Evolutionary conservation across 2,888 invertebrate species (phyloP), one percentile per base, ranked within the genome.

Genomic region (Thera obeliscata): DNA sequence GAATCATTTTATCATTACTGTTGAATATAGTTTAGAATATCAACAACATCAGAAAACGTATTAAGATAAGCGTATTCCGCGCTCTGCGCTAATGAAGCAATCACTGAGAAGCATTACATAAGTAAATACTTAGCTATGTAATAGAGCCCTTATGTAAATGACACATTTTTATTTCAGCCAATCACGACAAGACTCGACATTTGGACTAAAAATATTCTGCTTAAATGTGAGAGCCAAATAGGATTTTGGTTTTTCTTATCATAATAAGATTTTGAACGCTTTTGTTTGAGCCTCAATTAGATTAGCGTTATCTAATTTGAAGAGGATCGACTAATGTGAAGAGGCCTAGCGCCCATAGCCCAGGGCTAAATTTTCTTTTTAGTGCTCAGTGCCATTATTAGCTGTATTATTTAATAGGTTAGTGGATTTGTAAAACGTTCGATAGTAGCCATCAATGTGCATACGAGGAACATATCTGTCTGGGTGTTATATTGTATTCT

Each of bases 131-230:
- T 58, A 35, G 46, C 66, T 63, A 49, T 55, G 58, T 49, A 57
- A 70, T 56, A 59, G 61, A 56, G 61, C 5, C 55, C 61, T 58
- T 59, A 70, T 66, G 70, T 61, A 70, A 70, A 65, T 62, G 64
- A 58, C 50, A 60, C 65, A 50, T 70, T 67, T 22, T 67, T 67
- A 67, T 67, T 67, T 67, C 49, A 67, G 67, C 67, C 67, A 70
- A 70, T 70, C 65, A 70, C 67, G 62, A 48, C 57, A 52, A 46
- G 46, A 41, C 61, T 61, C 59, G 58, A 70, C 66, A 66, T 69
- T 69, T 50, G 62, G 66, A 59, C 61, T 54, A 67, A 69, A 67
- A 70, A 66, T 62, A 66, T 66, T 66, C 48, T 22, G 49, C 60
- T 36, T 54, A 62, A 69, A 69, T 66, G 58, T 48, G 56, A 58